These are phyloP conservation scores for Strigops habroptila DNA, from an alignment of 2,113 vertebrate genomes.

Conservation along the genomic window DNA sequence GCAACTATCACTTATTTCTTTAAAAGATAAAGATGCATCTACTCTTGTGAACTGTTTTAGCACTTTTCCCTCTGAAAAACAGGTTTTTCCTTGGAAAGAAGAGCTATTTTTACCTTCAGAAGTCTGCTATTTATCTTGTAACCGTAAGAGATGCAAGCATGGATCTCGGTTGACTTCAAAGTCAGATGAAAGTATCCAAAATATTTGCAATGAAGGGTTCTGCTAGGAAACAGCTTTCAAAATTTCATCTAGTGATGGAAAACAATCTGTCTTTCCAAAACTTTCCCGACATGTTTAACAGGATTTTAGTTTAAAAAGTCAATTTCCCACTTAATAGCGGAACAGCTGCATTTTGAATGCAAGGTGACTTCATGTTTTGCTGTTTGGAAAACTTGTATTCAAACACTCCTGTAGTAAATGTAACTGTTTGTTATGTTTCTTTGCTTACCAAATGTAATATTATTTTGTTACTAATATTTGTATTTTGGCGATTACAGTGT, in stretches of 20 bases:
- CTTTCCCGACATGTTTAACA: background rate
- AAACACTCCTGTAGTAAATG: background rate
- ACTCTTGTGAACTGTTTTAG: background rate
- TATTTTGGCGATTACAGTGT: background rate
- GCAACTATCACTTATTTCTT: background rate
- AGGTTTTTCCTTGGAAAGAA: background rate
- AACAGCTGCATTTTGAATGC: background rate
- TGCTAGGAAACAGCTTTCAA: conserved; percentile 4
- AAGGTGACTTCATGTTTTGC: background rate
- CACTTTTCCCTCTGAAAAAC: background rate
- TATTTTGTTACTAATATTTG: background rate
- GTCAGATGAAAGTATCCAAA: conserved; percentile 11
- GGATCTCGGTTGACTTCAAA: background rate
- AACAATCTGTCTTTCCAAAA: background rate
- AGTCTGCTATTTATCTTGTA: conserved; percentile 11
- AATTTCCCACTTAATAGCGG: background rate
- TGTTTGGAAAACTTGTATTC: background rate
- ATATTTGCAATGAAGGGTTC: background rate
- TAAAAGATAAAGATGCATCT: background rate
- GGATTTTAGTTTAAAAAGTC: background rate
- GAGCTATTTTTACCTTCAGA: background rate
- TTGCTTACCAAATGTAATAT: background rate
- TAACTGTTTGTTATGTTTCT: background rate
- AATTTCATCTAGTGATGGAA: background rate
- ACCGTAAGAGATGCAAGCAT: background rate